Evolutionary conservation across 1,140 invertebrate genomes (phyloP), one percentile per base, ranked within the genome.

Genomic region (Lordiphosa mommai): DNA sequence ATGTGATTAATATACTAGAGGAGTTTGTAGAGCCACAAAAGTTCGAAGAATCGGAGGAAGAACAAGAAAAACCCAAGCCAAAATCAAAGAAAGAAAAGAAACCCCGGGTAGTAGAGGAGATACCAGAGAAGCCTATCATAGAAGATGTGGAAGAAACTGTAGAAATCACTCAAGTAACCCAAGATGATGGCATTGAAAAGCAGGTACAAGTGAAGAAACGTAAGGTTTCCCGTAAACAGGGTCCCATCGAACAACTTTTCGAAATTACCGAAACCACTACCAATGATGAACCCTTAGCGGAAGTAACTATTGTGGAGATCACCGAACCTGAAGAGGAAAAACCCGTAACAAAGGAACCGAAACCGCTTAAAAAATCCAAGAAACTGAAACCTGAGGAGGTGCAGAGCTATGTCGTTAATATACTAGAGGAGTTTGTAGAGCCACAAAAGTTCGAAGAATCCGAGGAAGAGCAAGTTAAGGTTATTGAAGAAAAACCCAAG

Each of bases 221-320:
- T n/a, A 84, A 65, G 43, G 14, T 84, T 4, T 27, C 50, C 2
- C 50, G 68, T 1, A 84, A 72, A 17, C 72, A 77, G 1, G 82
- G 82, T 17, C 53, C 49, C 1, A 82, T 63, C 2, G 82, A 86
- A 60, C 82, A 86, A 29, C 6, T 86, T 1, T 82, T 86, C 14
- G 82, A 86, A 13, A 85, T 80, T 1, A 79, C 88, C 65, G 89
- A 90, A 43, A 60, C 86, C 29, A 77, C 76, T 13, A 74, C 89
- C 50, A 53, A 66, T 37, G 61, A 69, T 33, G 85, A 89, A 50
- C 38, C 20, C 4, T 6, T 56, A 7, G 10, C 50, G 43, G 72
- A 86, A 20, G 61, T 82, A 36, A 67, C 48, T 1, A 43, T 87
- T 9, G 59, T 77, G 51, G 79, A 87, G 38, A 59, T 73, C 3